A percentile compares a stretch with the other conserved stretches of the same genome.
Evolutionary conservation across 2,797 vertebrate species (phyloP).

Genomic region (Phalanger gymnotis): DNA sequence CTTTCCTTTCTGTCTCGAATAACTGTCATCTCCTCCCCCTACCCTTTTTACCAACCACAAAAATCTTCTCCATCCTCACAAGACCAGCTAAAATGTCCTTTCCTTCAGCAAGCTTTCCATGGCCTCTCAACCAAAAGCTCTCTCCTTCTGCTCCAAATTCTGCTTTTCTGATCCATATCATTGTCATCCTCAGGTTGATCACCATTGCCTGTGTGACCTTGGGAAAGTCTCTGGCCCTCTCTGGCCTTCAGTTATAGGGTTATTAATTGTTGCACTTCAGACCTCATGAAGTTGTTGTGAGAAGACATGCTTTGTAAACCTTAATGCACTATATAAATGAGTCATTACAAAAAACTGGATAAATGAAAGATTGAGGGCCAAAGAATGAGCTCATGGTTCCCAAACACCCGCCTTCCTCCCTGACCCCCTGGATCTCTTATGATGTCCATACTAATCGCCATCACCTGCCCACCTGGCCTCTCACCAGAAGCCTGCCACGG

Average conservation of each 20-base stretch:
- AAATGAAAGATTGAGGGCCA: not conserved
- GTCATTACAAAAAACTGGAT: not conserved
- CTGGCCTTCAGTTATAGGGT: slow-evolving; percentile 4
- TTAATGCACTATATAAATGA: not conserved
- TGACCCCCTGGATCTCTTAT: not conserved
- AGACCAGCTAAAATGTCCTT: not conserved
- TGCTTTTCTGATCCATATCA: not conserved
- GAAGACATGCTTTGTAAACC: not conserved
- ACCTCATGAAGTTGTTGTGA: not conserved
- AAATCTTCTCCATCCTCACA: not conserved
- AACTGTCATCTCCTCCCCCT: not conserved
- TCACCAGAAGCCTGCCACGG: not conserved
- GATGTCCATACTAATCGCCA: not conserved
- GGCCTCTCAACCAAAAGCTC: not conserved
- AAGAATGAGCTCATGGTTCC: not conserved
- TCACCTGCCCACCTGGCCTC: not conserved
- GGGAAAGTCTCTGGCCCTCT: not conserved
- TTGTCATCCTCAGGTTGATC: not conserved
- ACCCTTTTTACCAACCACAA: not conserved
- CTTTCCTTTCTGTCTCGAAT: not conserved
- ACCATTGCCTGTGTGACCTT: not conserved
- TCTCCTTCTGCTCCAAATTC: not conserved
- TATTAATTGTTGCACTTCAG: not conserved
- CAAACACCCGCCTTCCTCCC: not conserved
- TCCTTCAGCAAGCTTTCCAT: not conserved